Conservation (phyloP, 2,113 vertebrate species). For the Bos taurus region DNA sequence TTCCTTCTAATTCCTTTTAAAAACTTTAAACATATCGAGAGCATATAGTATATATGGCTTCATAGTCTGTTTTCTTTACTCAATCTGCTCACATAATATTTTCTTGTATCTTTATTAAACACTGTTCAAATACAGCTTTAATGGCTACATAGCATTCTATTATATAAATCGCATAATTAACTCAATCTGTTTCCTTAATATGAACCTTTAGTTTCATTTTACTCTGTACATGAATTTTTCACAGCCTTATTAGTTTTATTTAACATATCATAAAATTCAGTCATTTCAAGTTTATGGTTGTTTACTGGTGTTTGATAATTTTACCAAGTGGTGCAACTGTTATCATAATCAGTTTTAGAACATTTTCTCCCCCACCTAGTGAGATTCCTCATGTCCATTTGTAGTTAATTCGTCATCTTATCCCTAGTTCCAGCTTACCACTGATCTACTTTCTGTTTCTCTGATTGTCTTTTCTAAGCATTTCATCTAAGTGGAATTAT, state of each 20-base stretch:
- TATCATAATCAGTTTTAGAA: not conserved
- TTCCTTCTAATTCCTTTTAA: not conserved
- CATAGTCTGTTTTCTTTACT: not conserved
- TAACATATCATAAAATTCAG: not conserved
- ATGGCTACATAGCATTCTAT: not conserved
- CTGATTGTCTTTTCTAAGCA: not conserved
- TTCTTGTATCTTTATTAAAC: not conserved
- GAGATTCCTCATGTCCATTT: not conserved
- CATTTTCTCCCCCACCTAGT: not conserved
- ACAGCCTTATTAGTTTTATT: not conserved
- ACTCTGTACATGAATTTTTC: not conserved
- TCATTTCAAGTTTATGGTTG: not conserved
- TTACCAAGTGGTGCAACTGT: not conserved
- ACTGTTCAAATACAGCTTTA: not conserved
- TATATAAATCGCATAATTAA: not conserved
- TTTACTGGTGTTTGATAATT: not conserved
- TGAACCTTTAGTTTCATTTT: slow-evolving; percentile 5
- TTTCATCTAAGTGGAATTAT: not conserved
- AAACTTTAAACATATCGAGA: not conserved
- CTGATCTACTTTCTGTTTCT: not conserved
- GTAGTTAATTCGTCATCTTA: not conserved
- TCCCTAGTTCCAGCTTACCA: not conserved
- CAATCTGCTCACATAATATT: not conserved
- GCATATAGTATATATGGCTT: not conserved
- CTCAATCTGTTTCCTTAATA: not conserved